phyloP scores from a whole-genome alignment of 2,888 invertebrate species.

The Thyatira batis region DNA sequence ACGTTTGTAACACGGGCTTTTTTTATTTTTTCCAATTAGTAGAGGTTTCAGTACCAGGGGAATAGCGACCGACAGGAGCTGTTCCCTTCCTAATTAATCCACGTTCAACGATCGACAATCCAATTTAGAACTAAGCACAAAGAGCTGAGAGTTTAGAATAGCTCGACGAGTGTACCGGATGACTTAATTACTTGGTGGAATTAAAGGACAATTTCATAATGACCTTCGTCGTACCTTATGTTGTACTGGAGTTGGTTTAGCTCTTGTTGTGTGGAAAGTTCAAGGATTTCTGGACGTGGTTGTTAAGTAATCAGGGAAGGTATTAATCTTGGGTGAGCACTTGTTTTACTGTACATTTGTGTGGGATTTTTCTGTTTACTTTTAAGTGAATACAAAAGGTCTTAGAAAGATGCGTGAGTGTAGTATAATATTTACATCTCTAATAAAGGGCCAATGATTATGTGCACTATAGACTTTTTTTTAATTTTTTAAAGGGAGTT shows the following conservation, averaged over 20 bases:
- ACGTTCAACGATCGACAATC: conserved; percentile 10
- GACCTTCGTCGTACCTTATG: conserved; percentile 15
- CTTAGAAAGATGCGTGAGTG: no score
- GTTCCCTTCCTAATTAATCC: conserved; percentile 34
- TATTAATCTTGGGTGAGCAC: conserved; percentile 38
- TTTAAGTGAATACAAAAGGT: no score
- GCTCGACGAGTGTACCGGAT: conserved; percentile 25
- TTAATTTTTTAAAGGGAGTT: no score
- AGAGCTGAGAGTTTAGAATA: conserved; percentile 28
- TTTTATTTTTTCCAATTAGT: conserved; percentile 25
- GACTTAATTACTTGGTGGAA: conserved; percentile 42
- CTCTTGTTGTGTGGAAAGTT: conserved; percentile 16
- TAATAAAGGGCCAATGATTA: no score
- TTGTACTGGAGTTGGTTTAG: conserved; percentile 14
- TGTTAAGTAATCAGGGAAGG: conserved; percentile 39
- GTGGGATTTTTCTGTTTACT: background rate
- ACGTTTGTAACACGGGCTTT: conserved; percentile 8
- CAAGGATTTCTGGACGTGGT: conserved; percentile 20
- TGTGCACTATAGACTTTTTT: no score
- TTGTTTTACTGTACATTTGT: conserved; percentile 36
- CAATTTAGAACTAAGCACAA: conserved; percentile 26
- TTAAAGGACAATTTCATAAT: conserved; percentile 28
- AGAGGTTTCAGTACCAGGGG: conserved; percentile 17
- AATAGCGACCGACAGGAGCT: conserved; percentile 23
- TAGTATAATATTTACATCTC: no score